Base-by-base conservation (phyloP, 2,113 vertebrate genomes). In the Athene cunicularia region DNA sequence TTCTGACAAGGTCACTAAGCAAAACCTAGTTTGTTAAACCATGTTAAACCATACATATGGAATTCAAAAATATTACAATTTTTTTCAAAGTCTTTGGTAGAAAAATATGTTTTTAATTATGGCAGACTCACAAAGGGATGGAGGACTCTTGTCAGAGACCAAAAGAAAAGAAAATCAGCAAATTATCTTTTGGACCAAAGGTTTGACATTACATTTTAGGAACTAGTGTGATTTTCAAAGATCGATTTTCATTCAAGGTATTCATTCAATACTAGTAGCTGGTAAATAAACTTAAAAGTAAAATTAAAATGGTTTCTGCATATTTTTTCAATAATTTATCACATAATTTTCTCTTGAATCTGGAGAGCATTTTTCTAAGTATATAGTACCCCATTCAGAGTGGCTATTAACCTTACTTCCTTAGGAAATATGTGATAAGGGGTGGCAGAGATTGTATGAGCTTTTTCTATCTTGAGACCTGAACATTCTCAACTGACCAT, bases 391-490 rank as follows among this genome's bases (percentile, higher is more conserved):
- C 41, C 28, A 11, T 74, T 88, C 41, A 90, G 45, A 52, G 14
- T 64, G 41, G 28, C 32, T 77, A 22, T 58, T 76, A 76, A 76
- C 45, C 50, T 92, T 52, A 20, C 13, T 53, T 93, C 49, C 20
- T 60, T 72, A 47, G 35, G 33, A 92, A 81, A 43, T 39, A 43
- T 0, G 0, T 62, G 33, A 22, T 20, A 35, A 3, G 12, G 68
- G 16, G 50, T 53, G 23, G 59, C 52, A 67, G 49, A 81, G 47
- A 63, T n/a, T 3, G 0, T 75, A 73, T 32, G 37, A 91, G 6
- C 19, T 73, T 80, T 55, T 68, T 64, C 24, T 86, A 1, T 72
- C 24, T 49, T 47, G 18, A 67, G 26, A 70, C 37, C 22, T 79
- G 39, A 30, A 74, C 86, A 41, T 73, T 94, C 47, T 74, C 28